These are phyloP conservation scores for Ceratina calcarata DNA, from an alignment of 1,140 invertebrate genomes.

Conservation along the genomic window DNA sequence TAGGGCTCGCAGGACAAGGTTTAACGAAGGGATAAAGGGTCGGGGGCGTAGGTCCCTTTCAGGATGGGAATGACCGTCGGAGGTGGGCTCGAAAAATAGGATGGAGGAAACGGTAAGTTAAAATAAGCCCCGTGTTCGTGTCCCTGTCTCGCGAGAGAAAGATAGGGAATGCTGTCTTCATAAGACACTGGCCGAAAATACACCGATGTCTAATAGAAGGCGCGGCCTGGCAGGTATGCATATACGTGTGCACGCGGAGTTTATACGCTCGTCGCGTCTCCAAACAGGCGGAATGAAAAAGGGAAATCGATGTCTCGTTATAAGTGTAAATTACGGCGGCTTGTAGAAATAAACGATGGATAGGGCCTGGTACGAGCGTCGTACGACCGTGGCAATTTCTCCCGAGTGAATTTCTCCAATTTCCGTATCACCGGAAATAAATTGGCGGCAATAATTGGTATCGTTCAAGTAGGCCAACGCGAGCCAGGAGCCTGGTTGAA, in stretches of 20 bases:
- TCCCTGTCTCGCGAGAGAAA: not conserved
- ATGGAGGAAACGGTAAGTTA: slow-evolving; percentile 38
- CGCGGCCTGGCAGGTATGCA: no score
- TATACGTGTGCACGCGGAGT: not conserved
- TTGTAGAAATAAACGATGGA: not conserved
- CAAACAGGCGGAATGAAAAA: slow-evolving; percentile 32
- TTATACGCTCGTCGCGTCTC: slow-evolving; percentile 5
- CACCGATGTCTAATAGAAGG: slow-evolving; percentile 27
- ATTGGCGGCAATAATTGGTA: slow-evolving; percentile 5
- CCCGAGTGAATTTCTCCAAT: not conserved
- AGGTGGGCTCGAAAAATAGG: slow-evolving; percentile 40
- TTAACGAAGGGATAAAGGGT: slow-evolving; percentile 41
- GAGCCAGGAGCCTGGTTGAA: not conserved
- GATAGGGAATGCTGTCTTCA: not conserved
- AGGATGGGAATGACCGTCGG: not conserved
- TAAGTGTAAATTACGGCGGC: slow-evolving; percentile 18
- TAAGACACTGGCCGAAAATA: slow-evolving; percentile 40
- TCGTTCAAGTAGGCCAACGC: not conserved
- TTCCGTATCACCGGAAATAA: slow-evolving; percentile 13
- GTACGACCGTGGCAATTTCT: not conserved
- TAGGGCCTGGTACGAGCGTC: no score
- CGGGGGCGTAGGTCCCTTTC: slow-evolving; percentile 6
- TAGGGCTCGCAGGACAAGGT: slow-evolving; percentile 13
- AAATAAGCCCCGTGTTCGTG: slow-evolving; percentile 31
- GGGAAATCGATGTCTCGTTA: slow-evolving; percentile 1